Evolutionary conservation across 2,113 vertebrate genomes (phyloP).

Genomic region (Sminthopsis crassicaudata): DNA sequence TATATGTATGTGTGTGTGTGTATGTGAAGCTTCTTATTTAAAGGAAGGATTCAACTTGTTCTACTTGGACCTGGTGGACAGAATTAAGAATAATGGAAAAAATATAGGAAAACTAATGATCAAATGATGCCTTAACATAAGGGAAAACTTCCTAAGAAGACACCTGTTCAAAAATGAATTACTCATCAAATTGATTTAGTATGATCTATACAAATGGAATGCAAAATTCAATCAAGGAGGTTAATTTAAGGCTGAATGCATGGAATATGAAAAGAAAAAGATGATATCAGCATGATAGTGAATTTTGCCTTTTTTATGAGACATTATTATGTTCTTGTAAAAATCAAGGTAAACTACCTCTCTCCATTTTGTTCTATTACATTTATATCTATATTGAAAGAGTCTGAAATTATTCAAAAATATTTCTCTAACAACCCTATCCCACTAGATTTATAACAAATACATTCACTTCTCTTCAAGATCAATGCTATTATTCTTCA

Average conservation of each 20-base stretch:
- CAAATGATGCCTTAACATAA: background rate
- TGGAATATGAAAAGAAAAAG: background rate
- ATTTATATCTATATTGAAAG: background rate
- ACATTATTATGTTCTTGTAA: too few relatives aligned
- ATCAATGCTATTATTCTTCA: conserved; percentile 49
- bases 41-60: background rate
- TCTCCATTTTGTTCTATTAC: background rate
- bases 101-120: too few relatives aligned
- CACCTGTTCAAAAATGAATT: background rate
- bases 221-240: background rate
- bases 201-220: background rate
- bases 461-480: conserved; percentile 18
- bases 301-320: background rate
- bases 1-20: background rate
- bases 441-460: background rate
- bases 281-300: background rate
- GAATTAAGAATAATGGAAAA: background rate
- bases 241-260: background rate
- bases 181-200: background rate
- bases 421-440: conserved; percentile 6
- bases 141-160: background rate
- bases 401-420: conserved; percentile 9
- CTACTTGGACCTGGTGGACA: background rate
- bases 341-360: background rate
- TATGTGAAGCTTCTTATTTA: background rate